Base-by-base conservation (phyloP, 2,888 invertebrate species). In the Zygothrica quintamaculata region DNA sequence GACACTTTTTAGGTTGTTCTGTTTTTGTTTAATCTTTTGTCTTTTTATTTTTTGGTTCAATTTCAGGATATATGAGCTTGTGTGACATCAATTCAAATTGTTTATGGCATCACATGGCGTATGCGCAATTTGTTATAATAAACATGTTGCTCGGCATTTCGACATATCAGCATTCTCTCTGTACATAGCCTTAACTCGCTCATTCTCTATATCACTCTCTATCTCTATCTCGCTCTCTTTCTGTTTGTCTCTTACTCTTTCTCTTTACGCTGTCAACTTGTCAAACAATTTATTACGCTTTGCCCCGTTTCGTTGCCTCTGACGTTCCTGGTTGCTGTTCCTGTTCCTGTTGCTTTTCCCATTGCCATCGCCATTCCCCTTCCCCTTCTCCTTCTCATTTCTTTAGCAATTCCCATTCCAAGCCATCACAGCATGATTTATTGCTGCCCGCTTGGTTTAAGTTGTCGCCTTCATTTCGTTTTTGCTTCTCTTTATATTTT, bases 121-220 rank as follows among this genome's bases (percentile, higher is more conserved):
- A 81, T 81, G 71, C 76, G 81, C 79, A 84, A 81, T 81, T 84
- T 84, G 78, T 84, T 84, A 84, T 84, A 80, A 81, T 80, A 80
- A 80, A 84, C 80, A 80, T 84, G 84, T 81, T 81, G 84, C 81
- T 67, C 65, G 61, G 53, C 74, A 65, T 68, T 67, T 67, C 72
- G 52, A 65, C 43, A 22, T 29, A 31, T 15, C 46, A 33, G 22
- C 31, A 22, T 33, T n/a, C 31, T 11, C 37, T 50, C 44, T 18
- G 8, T 9, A 5, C 29, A 5, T 22, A 3, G 55, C 36, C 47
- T 46, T 25, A 7, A 9, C 36, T 36, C 31, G 8, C 36, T 29
- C 11, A 4, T n/a, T 9, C 44, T 11, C 31, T 11, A n/a, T 11
- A 39, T 8, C 13, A n/a, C n/a, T 22, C 18, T 22, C 18, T 22